Conservation (phyloP, 2,888 invertebrate genomes). For the Coecobrya sp. region DNA sequence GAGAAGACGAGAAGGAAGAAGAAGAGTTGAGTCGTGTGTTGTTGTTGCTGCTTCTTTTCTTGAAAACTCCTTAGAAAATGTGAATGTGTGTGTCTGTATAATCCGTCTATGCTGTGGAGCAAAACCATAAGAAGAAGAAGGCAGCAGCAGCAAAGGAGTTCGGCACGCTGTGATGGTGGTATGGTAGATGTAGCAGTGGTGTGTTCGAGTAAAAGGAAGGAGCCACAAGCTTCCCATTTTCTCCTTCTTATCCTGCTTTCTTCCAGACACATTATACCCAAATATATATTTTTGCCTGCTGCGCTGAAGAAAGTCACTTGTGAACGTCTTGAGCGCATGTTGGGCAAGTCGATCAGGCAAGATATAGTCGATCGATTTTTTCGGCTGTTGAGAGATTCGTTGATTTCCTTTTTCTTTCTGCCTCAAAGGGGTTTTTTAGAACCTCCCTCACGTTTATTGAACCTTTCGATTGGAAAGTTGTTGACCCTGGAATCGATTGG, state of each 20-base stretch:
- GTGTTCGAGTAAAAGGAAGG: constrained; percentile 32
- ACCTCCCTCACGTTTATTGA: constrained; percentile 84
- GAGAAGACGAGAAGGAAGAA: constrained; percentile 83
- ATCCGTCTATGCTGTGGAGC: constrained; percentile 52
- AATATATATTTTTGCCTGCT: constrained; percentile 74
- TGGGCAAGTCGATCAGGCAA: constrained; percentile 87
- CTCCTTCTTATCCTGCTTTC: constrained; percentile 36
- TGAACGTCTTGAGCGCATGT: constrained; percentile 87
- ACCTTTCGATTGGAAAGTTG: constrained; percentile 86
- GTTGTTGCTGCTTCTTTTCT: constrained; percentile 69
- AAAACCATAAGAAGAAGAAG: neutral
- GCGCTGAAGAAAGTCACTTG: constrained; percentile 86
- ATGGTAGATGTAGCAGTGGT: constrained; percentile 34
- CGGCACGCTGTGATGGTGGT: constrained; percentile 30
- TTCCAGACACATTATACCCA: constrained; percentile 16
- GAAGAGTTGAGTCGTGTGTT: constrained; percentile 82
- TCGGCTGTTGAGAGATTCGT: constrained; percentile 86
- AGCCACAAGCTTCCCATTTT: constrained; percentile 36
- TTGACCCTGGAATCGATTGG: constrained; percentile 85
- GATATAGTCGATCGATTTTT: constrained; percentile 87
- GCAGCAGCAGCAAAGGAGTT: constrained; percentile 55
- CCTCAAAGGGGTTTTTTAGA: constrained; percentile 86
- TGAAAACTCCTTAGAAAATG: constrained; percentile 58
- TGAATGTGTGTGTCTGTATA: constrained; percentile 54
- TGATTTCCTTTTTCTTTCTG: constrained; percentile 86